These are phyloP conservation scores for Origma solitaria DNA, from an alignment of 2,113 vertebrate species.

Conservation along the genomic window DNA sequence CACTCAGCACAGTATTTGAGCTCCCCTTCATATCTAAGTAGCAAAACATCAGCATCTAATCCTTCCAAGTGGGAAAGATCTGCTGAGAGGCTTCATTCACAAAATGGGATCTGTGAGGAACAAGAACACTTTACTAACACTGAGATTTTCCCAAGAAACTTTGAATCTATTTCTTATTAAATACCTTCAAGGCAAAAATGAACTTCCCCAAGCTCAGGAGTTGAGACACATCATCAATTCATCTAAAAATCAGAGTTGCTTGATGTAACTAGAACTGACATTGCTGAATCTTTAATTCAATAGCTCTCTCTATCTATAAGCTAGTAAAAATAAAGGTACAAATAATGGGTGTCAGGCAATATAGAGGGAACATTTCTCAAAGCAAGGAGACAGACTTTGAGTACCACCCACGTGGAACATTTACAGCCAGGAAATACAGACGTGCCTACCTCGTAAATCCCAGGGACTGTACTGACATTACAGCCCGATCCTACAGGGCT, in stretches of 20 bases:
- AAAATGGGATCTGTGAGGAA: not conserved
- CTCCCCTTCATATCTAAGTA: not conserved
- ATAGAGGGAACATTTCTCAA: rapidly evolving
- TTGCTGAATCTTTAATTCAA: not conserved
- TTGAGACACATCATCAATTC: not conserved
- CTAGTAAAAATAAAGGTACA: not conserved
- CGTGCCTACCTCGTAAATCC: not conserved
- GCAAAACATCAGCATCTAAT: not conserved
- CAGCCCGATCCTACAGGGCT: not conserved
- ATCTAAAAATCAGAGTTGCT: not conserved
- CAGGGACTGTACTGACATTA: not conserved
- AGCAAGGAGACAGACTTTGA: not conserved
- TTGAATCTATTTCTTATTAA: not conserved
- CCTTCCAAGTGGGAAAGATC: not conserved
- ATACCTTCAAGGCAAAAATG: not conserved
- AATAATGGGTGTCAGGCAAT: not conserved
- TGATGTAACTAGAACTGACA: not conserved
- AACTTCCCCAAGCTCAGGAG: not conserved
- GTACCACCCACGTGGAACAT: not conserved
- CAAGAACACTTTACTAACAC: not conserved
- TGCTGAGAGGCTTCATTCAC: not conserved
- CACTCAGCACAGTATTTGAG: not conserved
- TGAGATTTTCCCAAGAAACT: not conserved
- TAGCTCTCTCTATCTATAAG: not conserved
- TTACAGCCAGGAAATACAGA: not conserved